Evolutionary conservation across 2,113 vertebrate genomes (phyloP).

Genomic region (Xiphophorus maculatus): DNA sequence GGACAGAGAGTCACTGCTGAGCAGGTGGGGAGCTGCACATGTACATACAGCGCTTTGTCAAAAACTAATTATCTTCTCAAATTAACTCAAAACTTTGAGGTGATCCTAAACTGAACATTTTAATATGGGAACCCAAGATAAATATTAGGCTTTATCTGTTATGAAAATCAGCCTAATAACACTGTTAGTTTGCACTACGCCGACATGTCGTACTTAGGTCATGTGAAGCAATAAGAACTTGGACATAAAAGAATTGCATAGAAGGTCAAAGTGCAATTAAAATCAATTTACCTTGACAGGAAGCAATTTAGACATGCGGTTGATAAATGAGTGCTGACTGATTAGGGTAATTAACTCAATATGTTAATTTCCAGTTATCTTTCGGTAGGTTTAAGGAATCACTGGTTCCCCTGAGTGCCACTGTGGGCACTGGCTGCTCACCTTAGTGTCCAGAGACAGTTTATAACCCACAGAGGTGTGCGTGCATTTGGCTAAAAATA

Average conservation of each 20-base stretch:
- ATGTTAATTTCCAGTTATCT: conserved; percentile 74
- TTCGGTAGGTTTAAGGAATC: conserved; percentile 61
- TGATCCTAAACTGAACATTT: conserved; percentile 9
- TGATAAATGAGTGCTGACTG: conserved; percentile 69
- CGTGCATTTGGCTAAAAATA: conserved; percentile 35
- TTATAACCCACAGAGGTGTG: conserved; percentile 31
- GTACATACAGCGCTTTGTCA: conserved; percentile 40
- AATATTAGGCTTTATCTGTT: conserved; percentile 2
- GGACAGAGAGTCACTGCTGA: conserved; percentile 53
- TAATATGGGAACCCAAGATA: conserved; percentile 18
- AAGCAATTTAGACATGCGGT: conserved; percentile 72
- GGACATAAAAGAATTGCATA: conserved; percentile 14
- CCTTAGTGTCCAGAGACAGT: conserved; percentile 55
- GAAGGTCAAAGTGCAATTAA: conserved; percentile 69
- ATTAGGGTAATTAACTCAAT: conserved; percentile 73
- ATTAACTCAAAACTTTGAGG: conserved; percentile 35
- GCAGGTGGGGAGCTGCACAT: conserved; percentile 34
- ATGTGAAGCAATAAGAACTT: conserved; percentile 10
- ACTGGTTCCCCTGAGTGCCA: conserved; percentile 46
- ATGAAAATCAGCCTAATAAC: conserved; percentile 11
- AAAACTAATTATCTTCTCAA: conserved; percentile 65
- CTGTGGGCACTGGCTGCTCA: conserved; percentile 43
- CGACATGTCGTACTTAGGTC: conserved; percentile 14
- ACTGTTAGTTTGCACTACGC: conserved; percentile 3
- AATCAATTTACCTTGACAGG: conserved; percentile 73